These are phyloP conservation scores for Ephydatia muelleri DNA, from an alignment of 37 sponge, comb jelly and placozoan genomes.

Conservation along the genomic window DNA sequence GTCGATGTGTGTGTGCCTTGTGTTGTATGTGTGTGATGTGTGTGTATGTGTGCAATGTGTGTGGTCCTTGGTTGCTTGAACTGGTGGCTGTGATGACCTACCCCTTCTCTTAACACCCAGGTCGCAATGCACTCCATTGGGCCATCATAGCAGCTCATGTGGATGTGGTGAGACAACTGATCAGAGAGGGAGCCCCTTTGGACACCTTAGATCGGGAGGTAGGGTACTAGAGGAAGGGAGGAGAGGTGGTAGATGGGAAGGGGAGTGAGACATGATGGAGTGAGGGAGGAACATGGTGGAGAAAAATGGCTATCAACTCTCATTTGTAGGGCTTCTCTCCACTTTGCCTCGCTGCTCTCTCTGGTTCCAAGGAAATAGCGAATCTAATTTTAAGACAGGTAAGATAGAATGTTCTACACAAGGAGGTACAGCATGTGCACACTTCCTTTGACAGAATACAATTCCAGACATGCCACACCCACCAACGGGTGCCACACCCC, in stretches of 20 bases:
- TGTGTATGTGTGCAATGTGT: too few species aligned
- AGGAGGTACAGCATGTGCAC: too few species aligned
- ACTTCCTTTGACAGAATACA: not conserved
- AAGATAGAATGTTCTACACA: not conserved
- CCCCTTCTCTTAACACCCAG: not conserved
- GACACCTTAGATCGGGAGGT: constrained; percentile 23
- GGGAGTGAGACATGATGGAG: not conserved
- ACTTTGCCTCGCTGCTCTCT: not conserved
- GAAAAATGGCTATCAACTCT: not conserved
- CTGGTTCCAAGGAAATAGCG: not conserved
- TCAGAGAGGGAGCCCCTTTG: constrained; percentile 26
- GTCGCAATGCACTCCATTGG: constrained; percentile 39
- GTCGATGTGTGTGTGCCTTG: too few species aligned
- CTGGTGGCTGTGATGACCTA: too few species aligned
- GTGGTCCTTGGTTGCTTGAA: too few species aligned
- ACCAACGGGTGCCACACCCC: constrained; percentile 41
- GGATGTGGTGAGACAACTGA: constrained; percentile 27
- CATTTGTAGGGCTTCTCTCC: not conserved
- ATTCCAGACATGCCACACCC: constrained; percentile 10
- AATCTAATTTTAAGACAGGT: not conserved
- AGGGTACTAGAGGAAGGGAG: not conserved
- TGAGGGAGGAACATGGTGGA: not conserved
- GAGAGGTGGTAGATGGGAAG: too few species aligned
- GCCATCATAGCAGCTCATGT: constrained; percentile 13
- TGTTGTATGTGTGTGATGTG: too few species aligned